Conservation (phyloP, 2,113 vertebrate genomes). For the Scartelaos histophorus region DNA sequence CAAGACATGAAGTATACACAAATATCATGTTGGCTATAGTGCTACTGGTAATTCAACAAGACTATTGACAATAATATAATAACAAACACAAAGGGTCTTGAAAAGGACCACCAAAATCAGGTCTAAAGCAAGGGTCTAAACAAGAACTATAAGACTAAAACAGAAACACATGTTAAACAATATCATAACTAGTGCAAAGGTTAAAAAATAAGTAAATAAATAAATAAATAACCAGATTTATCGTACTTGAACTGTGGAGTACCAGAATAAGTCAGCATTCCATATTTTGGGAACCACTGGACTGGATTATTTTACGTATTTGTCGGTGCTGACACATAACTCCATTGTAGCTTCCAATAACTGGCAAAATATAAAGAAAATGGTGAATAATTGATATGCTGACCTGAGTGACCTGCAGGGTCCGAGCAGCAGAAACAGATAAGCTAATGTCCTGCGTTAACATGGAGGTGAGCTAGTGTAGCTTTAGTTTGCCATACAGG, state of each 20-base stretch:
- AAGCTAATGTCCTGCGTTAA: not conserved
- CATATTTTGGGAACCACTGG: not conserved
- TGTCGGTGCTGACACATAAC: not conserved
- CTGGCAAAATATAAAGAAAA: not conserved
- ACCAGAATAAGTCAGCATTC: not conserved
- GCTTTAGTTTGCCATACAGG: slow-evolving; percentile 30
- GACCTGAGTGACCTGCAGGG: not conserved
- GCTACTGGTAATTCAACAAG: not conserved
- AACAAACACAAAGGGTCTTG: not conserved
- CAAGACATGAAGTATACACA: not conserved
- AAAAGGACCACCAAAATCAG: not conserved
- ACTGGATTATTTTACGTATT: not conserved
- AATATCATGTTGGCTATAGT: not conserved
- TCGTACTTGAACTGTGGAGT: not conserved
- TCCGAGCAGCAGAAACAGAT: slow-evolving; percentile 16
- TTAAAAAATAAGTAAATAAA: not conserved
- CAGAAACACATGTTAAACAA: no score
- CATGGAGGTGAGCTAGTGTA: slow-evolving; percentile 4
- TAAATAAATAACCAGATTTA: not conserved
- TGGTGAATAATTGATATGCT: not conserved
- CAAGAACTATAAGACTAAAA: not conserved
- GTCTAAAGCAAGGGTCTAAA: not conserved
- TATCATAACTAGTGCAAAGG: not conserved
- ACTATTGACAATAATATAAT: not conserved
- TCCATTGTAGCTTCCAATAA: not conserved